These are phyloP conservation scores for Melanaphis sacchari DNA, from an alignment of 1,140 invertebrate species.

Conservation along the genomic window DNA sequence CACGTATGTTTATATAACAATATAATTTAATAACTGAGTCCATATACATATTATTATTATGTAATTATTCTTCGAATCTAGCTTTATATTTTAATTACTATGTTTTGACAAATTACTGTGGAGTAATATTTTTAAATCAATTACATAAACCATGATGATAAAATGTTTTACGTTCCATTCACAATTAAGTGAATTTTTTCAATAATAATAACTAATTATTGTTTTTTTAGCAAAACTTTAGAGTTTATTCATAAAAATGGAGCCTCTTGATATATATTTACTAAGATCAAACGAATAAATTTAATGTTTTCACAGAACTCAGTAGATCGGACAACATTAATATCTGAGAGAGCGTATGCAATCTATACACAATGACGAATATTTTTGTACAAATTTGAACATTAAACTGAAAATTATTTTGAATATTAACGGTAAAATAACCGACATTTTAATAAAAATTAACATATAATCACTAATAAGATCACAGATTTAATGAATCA, in stretches of 20 bases:
- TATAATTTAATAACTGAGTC: not conserved
- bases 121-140: not conserved
- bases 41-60: not conserved
- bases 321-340: not conserved
- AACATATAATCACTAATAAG: not conserved
- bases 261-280: not conserved
- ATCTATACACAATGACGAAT: not conserved
- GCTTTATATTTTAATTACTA: not conserved
- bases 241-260: no score
- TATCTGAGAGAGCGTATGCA: not conserved
- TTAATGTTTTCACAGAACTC: not conserved
- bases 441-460: not conserved
- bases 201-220: not conserved
- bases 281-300: no score
- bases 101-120: not conserved
- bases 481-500: not conserved
- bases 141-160: not conserved
- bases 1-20: not conserved
- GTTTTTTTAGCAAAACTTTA: not conserved
- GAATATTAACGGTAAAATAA: no score
- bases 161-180: not conserved
- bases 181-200: not conserved
- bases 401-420: no score
- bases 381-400: not conserved
- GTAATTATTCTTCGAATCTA: not conserved